Evolutionary conservation across 2,797 vertebrate species (phyloP), one percentile per base, ranked within the genome.

Genomic region (Phaenicophaeus curvirostris): DNA sequence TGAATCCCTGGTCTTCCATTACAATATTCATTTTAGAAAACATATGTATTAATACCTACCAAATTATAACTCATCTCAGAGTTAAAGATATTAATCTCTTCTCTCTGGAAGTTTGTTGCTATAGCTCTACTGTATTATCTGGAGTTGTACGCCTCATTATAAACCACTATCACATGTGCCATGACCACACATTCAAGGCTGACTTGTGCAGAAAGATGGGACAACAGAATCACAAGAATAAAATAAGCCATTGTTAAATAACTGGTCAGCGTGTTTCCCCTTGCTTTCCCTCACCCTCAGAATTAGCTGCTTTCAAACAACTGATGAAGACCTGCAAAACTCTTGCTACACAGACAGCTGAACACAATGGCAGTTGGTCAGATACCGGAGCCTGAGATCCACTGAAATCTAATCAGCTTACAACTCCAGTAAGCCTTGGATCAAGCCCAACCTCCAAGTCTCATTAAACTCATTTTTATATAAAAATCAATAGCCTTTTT

Each of bases 381-480:
- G 37, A 66, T 15, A 84, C 13, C 27, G 73, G 50, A 1, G 15
- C 27, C 53, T 78, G 55, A 86, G 93, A 85, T 62, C 35, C 17
- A 57, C 62, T 84, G 57, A 75, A 75, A 62, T n/a, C 58, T 58
- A 69, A 94, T 81, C 55, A 76, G 39, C 66, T 24, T 48, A 15
- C 0, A 1, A 59, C 79, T 76, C 51, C 85, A 78, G 37, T 6
- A 87, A 92, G 59, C 58, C 73, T 73, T 81, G 39, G 69, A 92
- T 84, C 87, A 93, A 92, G 63, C 31, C 76, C 69, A 92, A 54
- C 39, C 91, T 86, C 63, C 57, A 93, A 46, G 79, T 68, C 91
- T 94, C 77, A 89, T 93, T 94, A 95, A 89, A 95, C 35, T 92
- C 39, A 81, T 94, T 95, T 96, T 91, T 94, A 94, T 90, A 88